Evolutionary conservation across 2,797 vertebrate genomes (phyloP), one percentile per base, ranked within the genome.

Genomic region (Protonibea diacanthus): DNA sequence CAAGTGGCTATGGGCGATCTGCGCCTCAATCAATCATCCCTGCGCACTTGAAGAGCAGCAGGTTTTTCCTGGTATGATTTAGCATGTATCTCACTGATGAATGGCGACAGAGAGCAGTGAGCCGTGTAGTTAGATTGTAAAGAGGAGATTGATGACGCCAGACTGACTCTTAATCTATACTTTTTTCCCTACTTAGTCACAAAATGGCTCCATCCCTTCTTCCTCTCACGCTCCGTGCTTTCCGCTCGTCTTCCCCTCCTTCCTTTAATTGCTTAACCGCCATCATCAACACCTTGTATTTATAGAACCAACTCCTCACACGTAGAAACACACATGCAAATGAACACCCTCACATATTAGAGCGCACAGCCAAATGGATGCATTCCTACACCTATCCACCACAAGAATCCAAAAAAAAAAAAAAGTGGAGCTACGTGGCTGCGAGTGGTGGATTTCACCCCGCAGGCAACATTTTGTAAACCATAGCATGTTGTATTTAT

Each of bases 201-300:
- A 85, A 76, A 62, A 80, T 64, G 70, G 65, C 62, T 83, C 73
- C 73, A 40, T 80, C 58, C 60, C 72, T 13, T 72, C 57, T 75
- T 83, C 75, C 55, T 73, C 72, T 77, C 61, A 27, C 21, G 67
- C 70, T 56, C 33, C 23, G 5, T 21, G 48, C 74, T 74, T 82
- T 49, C 72, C 1, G 20, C 86, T 74, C 38, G 1, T 83, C 73
- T 75, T 57, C 63, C 65, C 80, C 53, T 78, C 74, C 69, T 76
- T 71, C 49, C 49, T 84, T 84, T 87, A 82, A 83, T 85, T 76
- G 71, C 85, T 82, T 75, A 77, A 80, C 74, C 83, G 75, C 84
- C 73, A 78, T 90, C 84, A 90, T 91, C 89, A 87, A 90, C 93
- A 94, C 91, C 88, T 89, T 14, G 48, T 94, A 94, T 93, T 93